These are phyloP conservation scores for Microctenopoma steveboyesi DNA, from an alignment of 2,797 vertebrate genomes.

Conservation along the genomic window DNA sequence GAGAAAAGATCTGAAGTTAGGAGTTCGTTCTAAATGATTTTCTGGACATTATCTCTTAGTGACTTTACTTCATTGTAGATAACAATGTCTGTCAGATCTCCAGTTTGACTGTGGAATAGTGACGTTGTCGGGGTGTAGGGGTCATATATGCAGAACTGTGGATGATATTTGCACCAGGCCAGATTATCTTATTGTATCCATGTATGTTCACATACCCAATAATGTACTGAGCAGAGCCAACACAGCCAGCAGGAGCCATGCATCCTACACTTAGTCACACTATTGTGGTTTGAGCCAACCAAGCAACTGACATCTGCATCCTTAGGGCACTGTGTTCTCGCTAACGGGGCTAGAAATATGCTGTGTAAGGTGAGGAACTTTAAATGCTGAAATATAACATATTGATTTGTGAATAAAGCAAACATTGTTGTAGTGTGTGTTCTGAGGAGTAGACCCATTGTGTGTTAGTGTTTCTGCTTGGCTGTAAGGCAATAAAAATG, in stretches of 20 bases:
- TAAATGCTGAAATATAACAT: slow-evolving; percentile 55
- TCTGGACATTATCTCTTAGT: too few relatives aligned
- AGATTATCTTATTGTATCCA: not conserved
- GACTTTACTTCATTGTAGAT: too few relatives aligned
- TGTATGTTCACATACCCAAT: not conserved
- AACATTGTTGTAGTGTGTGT: slow-evolving; percentile 39
- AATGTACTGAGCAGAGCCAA: not conserved
- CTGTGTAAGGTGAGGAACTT: slow-evolving; percentile 41
- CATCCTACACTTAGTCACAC: slow-evolving; percentile 1
- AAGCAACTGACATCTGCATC: slow-evolving; percentile 13
- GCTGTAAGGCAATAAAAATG: slow-evolving; percentile 21
- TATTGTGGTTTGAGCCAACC: not conserved
- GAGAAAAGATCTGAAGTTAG: too few relatives aligned
- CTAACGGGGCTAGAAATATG: slow-evolving; percentile 50
- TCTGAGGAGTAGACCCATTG: slow-evolving; percentile 18
- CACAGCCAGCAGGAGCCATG: not conserved
- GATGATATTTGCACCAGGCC: not conserved
- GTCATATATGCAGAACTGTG: not conserved
- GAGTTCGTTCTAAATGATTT: too few relatives aligned
- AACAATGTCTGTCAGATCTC: not conserved
- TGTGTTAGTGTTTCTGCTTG: slow-evolving; percentile 9
- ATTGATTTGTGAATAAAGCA: slow-evolving; percentile 56
- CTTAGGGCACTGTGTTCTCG: slow-evolving; percentile 16
- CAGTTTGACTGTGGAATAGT: too few relatives aligned
- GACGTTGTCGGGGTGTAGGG: too few relatives aligned